Evolutionary conservation across 2,113 vertebrate species (phyloP), one percentile per base, ranked within the genome.

Genomic region (Hylia prasina): DNA sequence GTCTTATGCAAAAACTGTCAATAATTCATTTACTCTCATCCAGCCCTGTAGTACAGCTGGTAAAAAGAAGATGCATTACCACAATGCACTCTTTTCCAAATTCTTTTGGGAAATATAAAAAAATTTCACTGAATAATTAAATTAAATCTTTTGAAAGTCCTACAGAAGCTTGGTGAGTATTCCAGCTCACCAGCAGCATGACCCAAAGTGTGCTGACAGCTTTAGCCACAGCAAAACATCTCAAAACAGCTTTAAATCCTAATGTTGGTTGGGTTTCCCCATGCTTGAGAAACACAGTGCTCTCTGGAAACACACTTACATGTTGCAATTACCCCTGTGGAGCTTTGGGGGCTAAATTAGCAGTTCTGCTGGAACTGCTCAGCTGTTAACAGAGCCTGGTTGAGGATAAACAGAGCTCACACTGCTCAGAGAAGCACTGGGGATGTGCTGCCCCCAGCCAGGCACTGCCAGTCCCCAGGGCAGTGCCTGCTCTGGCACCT

Each of bases 211-310:
- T 4, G 31, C 35, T 8, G 5, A 39, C 65, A 75, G 37, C 35
- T 73, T 47, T 63, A 39, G 65, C 24, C 76, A 20, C 51, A 19
- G 5, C 22, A 37, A 39, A 70, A 44, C 37, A 30, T 35, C 13
- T 65, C 69, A n/a, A 37, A 28, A 7, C 10, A 57, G 63, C 35
- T 47, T 21, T 35, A 48, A 82, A 72, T 15, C 27, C 23, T 23
- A 0, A 5, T 2, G 9, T 0, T 48, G 44, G 19, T 2, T 15
- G 65, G 17, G 1, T 11, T 44, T 23, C 11, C 39, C 65, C 68
- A 18, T 0, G 28, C 27, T 6, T 1, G 24, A 51, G 57, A 72
- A 68, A 63, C 3, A 7, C 17, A 13, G 35, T 4, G 35, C 1
- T 42, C 37, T 35, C 33, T 33, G 39, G 31, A 33, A 89, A 75